phyloP scores from a whole-genome alignment of 2,797 vertebrate genomes.

The Lagorchestes hirsutus region DNA sequence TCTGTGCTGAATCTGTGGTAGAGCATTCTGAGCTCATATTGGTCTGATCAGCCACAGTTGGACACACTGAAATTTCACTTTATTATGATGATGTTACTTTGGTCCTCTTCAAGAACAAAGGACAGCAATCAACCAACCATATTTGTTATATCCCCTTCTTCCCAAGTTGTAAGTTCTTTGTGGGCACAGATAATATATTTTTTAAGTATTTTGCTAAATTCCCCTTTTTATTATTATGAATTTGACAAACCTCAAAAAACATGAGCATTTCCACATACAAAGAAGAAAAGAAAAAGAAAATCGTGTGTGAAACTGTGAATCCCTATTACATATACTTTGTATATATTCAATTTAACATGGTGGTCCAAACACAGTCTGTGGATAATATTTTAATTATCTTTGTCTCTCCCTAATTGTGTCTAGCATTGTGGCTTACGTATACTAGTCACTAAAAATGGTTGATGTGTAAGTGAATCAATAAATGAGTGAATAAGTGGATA shows the following conservation, averaged over 20 bases:
- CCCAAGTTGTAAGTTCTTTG: not conserved
- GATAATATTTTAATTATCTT: not conserved
- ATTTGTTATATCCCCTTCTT: not conserved
- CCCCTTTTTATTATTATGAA: not conserved
- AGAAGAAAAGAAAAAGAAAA: not conserved
- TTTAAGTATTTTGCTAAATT: not conserved
- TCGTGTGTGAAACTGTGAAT: not conserved
- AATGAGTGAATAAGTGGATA: not conserved
- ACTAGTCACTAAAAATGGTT: not conserved
- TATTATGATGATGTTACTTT: no score
- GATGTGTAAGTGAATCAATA: not conserved
- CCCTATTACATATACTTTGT: not conserved
- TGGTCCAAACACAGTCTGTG: not conserved
- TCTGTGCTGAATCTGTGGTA: no score
- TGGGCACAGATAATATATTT: not conserved
- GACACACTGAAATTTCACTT: no score
- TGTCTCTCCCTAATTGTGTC: not conserved
- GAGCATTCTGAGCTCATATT: no score
- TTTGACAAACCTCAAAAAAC: not conserved
- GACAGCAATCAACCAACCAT: no score
- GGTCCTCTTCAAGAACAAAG: no score
- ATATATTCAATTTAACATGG: not conserved
- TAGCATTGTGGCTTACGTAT: not conserved
- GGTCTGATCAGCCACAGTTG: no score
- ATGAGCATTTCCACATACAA: not conserved